Evolutionary conservation across 2,888 invertebrate species (phyloP).

Genomic region (Hemicrepidius hirtus): DNA sequence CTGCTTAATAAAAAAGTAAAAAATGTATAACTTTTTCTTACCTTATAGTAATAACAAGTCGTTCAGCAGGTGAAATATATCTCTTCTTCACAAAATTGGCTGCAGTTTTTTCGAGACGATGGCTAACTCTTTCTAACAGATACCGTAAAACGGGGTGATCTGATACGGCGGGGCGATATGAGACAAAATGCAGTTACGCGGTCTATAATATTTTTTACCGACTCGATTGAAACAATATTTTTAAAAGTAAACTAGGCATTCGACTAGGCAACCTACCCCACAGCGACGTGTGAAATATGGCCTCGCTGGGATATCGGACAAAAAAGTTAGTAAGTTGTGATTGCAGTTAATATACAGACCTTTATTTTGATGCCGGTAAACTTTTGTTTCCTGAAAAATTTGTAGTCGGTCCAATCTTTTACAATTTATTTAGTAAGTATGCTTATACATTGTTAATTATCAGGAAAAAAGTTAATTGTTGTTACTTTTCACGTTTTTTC

Average conservation of each 20-base stretch:
- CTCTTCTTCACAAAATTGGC: neutral
- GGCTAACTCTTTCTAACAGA: slow-evolving; percentile 2
- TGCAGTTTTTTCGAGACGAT: neutral
- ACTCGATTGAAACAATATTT: neutral
- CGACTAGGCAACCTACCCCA: neutral
- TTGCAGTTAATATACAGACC: neutral
- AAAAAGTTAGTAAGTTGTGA: neutral
- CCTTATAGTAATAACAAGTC: slow-evolving; percentile 1
- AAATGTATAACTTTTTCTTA: neutral
- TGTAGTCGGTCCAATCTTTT: neutral
- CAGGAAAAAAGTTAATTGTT: neutral
- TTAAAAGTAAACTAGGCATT: neutral
- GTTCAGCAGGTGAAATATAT: slow-evolving; percentile 1
- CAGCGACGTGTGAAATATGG: neutral
- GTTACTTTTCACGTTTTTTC: neutral
- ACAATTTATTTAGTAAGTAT: neutral
- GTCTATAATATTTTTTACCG: neutral
- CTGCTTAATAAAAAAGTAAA: neutral
- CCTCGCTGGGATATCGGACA: neutral
- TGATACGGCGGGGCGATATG: neutral
- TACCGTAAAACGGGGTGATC: slow-evolving; percentile 9
- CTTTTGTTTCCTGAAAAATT: neutral
- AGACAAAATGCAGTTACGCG: neutral
- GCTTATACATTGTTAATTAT: slow-evolving; percentile 1
- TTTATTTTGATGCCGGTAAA: neutral